Evolutionary conservation across 2,113 vertebrate genomes (phyloP), one percentile per base, ranked within the genome.

Genomic region (Sporophila hypoxantha): DNA sequence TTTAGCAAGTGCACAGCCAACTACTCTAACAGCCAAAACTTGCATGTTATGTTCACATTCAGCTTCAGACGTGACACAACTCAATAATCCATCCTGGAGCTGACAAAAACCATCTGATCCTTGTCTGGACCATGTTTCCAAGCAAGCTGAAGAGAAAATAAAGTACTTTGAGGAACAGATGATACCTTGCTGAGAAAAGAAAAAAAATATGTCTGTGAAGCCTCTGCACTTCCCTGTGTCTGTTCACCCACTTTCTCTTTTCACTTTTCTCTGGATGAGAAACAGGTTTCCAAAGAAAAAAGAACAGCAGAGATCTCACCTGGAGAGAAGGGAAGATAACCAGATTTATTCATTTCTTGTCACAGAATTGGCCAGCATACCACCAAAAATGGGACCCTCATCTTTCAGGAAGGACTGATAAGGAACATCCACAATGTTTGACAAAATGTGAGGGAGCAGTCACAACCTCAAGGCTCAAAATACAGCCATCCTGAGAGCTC

Each of bases 81-180:
- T 89, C 93, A 92, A 52, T 89, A 87, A 94, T 80, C 76, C 76
- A 32, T 60, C 79, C 57, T 64, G 76, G 61, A 89, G 49, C 73
- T 85, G 85, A 93, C 62, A 82, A 74, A 93, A 91, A 85, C 19
- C 87, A 91, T 89, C 71, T 91, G 89, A 86, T 79, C 39, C 60
- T 91, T 91, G 85, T 85, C 65, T 92, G 76, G 65, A 83, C 61
- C 73, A 44, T 62, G 52, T 91, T 91, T 93, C 52, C 68, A 93
- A 89, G 82, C 80, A 92, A 87, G 67, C 25, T 78, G 78, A 79
- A 73, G 39, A 59, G 71, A 91, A 91, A 90, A 88, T 74, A 91
- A 90, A 90, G 67, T 76, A 41, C 60, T 85, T 59, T 73, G 68
- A 91, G 37, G 50, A 85, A 65, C 75, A 93, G 71, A 89, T 82